phyloP scores from a whole-genome alignment of 2,797 vertebrate species.

The Heterohyrax brucei region DNA sequence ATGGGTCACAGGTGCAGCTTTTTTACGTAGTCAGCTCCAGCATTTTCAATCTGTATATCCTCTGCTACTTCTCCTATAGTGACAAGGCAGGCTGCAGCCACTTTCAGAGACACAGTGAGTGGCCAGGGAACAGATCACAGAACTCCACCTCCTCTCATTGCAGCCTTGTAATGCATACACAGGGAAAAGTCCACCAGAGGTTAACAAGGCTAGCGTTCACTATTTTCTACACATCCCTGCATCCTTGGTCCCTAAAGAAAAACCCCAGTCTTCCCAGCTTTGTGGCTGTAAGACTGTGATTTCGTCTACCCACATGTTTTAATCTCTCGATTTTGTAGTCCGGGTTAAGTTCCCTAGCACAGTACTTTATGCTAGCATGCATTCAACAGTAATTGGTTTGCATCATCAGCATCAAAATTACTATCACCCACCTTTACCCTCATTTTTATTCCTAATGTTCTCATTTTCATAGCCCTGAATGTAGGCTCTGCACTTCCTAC shows the following conservation, averaged over 20 bases:
- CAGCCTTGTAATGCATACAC: rapidly evolving
- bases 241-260: neutral
- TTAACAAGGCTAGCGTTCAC: neutral
- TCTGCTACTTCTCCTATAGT: neutral
- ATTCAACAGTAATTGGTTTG: neutral
- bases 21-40: neutral
- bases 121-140: neutral
- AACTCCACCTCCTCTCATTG: neutral
- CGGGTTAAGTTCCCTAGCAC: neutral
- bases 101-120: neutral
- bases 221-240: neutral
- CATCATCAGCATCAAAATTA: neutral
- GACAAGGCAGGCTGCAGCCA: neutral
- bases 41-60: neutral
- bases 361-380: neutral
- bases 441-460: neutral
- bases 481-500: neutral
- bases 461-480: neutral
- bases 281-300: neutral
- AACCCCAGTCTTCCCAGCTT: neutral
- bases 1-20: rapidly evolving
- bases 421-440: neutral
- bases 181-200: neutral
- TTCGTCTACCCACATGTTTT: neutral
- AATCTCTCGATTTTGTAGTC: neutral